Base-by-base conservation (phyloP, 2,113 vertebrate species). In the Nansenia antarctica region DNA sequence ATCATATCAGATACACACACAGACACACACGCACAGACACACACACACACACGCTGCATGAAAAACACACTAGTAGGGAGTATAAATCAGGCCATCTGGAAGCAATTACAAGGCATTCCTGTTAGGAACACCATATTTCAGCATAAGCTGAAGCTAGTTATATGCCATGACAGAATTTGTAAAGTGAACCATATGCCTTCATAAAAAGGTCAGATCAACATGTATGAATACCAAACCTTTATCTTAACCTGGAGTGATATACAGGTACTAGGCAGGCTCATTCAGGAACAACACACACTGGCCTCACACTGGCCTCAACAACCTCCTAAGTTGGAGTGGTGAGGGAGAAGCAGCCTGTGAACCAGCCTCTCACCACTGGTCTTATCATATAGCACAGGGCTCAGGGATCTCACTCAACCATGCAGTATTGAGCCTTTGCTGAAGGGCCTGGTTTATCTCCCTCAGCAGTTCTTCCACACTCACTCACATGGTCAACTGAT, bases 91-190 rank as follows among this genome's bases (percentile, higher is more conserved):
- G n/a, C n/a, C 89, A 91, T 86, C 86, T 90, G 86, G 89, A 81
- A 88, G 68, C 68, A 72, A 80, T 92, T 90, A 86, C 47, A 47
- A 59, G 67, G 45, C 76, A 83, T 83, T 89, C 84, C 86, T 83
- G 66, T 42, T 66, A 62, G 9, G 81, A 70, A 86, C 75, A 78
- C 45, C 64, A 79, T 80, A 84, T 77, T 85, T 87, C 80, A 81
- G 24, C 2, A 5, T 62, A 77, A 78, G 58, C 32, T 82, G 62
- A 35, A 35, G 35, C 72, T 65, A 71, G n/a, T n/a, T 76, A 65
- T 68, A 71, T 73, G 72, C 77, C 71, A 69, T 75, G 70, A 67
- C 68, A 24, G 69, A 77, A 82, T 77, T 81, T 66, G 70, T 88
- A 64, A 82, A 80, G 72, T 80, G 70, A 79, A 87, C 81, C 81